phyloP scores from a whole-genome alignment of 2,113 vertebrate genomes.

The Indicator indicator region DNA sequence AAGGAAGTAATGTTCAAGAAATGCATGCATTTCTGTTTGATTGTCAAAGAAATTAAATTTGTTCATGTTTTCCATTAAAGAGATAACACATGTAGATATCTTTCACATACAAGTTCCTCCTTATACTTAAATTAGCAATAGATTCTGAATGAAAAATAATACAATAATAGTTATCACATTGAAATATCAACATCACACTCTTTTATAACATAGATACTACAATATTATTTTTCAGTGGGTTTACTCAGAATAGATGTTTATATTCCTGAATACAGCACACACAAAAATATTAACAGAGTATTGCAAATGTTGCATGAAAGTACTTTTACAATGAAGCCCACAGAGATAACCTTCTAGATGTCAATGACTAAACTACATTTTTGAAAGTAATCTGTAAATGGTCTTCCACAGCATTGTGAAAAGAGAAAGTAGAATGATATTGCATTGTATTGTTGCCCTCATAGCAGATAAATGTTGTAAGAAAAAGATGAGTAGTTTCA shows the following conservation, averaged over 20 bases:
- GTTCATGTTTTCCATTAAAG: not conserved
- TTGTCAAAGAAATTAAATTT: not conserved
- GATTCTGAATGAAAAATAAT: not conserved
- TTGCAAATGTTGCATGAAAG: not conserved
- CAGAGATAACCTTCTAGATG: not conserved
- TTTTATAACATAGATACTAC: not conserved
- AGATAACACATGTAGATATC: not conserved
- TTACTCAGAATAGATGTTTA: not conserved
- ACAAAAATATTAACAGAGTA: not conserved
- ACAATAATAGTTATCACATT: not conserved
- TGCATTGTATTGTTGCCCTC: not conserved
- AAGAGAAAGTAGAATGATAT: not conserved
- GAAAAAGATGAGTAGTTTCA: not conserved
- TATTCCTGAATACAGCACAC: not conserved
- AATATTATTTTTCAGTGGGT: not conserved
- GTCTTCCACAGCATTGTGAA: not conserved
- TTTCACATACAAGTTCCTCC: not conserved
- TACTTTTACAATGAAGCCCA: not conserved
- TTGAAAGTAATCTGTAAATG: not conserved
- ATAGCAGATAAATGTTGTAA: not conserved
- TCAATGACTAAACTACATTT: not conserved
- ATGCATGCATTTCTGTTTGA: not conserved
- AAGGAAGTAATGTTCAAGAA: not conserved
- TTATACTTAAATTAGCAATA: not conserved
- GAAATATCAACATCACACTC: not conserved